Evolutionary conservation across 2,888 invertebrate genomes (phyloP).

Genomic region (Harpalus rubripes): DNA sequence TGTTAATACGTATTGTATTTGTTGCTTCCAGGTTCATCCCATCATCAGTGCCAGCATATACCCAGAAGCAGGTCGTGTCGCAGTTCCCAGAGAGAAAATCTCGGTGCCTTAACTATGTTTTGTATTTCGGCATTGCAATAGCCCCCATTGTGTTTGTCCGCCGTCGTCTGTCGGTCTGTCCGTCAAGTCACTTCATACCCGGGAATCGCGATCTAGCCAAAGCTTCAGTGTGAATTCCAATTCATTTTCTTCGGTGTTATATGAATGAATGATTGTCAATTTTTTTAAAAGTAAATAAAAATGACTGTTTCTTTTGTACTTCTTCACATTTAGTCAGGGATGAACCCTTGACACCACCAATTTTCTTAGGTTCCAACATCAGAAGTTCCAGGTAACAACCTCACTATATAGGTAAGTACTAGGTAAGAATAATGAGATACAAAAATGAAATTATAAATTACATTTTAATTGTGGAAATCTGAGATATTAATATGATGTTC

Average conservation of each 20-base stretch:
- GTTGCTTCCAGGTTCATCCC: slow-evolving; percentile 63
- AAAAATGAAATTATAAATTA: neutral
- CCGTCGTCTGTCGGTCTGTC: slow-evolving; percentile 23
- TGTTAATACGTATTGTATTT: neutral
- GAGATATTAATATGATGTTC: too few relatives aligned
- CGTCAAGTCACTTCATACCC: slow-evolving; percentile 47
- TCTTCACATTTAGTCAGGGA: neutral
- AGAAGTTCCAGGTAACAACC: too few relatives aligned
- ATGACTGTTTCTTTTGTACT: slow-evolving; percentile 66
- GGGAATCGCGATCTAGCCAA: slow-evolving; percentile 55
- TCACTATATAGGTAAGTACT: neutral
- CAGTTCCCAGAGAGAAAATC: slow-evolving; percentile 60
- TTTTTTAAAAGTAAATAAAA: slow-evolving; percentile 77
- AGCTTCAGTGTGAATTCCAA: slow-evolving; percentile 59
- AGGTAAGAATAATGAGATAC: neutral
- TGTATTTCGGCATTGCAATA: slow-evolving; percentile 65
- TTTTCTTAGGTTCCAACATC: too few relatives aligned
- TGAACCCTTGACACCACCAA: neutral
- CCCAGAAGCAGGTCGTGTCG: slow-evolving; percentile 47
- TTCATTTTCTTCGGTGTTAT: slow-evolving; percentile 69
- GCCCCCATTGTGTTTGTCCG: slow-evolving; percentile 23
- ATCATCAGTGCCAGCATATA: slow-evolving; percentile 76
- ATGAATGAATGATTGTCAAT: slow-evolving; percentile 78
- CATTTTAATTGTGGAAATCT: too few relatives aligned
- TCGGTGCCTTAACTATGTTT: slow-evolving; percentile 67